Evolutionary conservation across 2,888 invertebrate genomes (phyloP), one percentile per base, ranked within the genome.

Genomic region (Ophonus ardosiacus): DNA sequence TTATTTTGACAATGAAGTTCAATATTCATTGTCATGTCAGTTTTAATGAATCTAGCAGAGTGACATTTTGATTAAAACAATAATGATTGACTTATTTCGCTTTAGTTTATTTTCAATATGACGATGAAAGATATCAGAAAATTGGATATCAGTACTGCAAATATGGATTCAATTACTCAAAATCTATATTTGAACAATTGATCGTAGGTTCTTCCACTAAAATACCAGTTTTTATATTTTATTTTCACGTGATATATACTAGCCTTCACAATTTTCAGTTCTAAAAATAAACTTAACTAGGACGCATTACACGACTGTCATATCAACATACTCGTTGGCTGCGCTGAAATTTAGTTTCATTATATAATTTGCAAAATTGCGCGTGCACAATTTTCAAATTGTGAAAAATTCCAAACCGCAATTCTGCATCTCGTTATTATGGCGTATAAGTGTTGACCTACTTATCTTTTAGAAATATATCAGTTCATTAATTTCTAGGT

Each of bases 71-170:
- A 71, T 71, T 18, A 17, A 63, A 74, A 21, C 51, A 74, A 18
- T 38, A 40, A 15, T 74, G 71, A 74, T 74, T 74, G 71, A 74
- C 71, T 43, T 74, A 43, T 74, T 43, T 74, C 71, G 40, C 38
- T 40, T 68, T 68, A 31, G 31, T 31, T 31, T 31, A 68, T 43
- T 74, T 68, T 74, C 71, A 7, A 74, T 74, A 15, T 74, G 71
- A 74, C 40, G 71, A 51, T 74, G 71, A 74, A 74, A 43, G 71
- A 43, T 74, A 74, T 74, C 71, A 74, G 71, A 74, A 68, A 68
- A 74, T 74, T 74, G 71, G 71, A 74, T 74, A 43, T 74, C 43
- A 43, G 10, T 74, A 40, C 71, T 40, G 71, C 71, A 74, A 74
- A 74, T 74, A 74, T 43, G 21, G 51, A 74, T 51, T 74, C 71